These are phyloP conservation scores for Heliconius melpomene DNA, from an alignment of 1,140 invertebrate species.

Conservation along the genomic window DNA sequence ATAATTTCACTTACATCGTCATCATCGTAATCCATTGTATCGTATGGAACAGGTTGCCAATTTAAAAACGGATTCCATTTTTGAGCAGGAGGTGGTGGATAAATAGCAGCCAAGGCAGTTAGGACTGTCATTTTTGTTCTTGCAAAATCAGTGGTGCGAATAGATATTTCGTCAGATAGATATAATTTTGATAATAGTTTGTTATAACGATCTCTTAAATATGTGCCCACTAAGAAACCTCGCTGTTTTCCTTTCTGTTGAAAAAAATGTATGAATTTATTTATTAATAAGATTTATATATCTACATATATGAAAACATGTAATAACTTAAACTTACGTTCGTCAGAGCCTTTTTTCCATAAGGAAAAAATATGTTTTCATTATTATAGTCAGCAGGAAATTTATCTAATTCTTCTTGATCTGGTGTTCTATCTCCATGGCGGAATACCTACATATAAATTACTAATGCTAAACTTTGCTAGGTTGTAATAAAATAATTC, in stretches of 20 bases:
- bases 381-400: slow-evolving; percentile 86
- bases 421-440: slow-evolving; percentile 90
- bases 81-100: slow-evolving; percentile 75
- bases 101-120: slow-evolving; percentile 81
- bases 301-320: background rate
- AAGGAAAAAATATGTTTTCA: slow-evolving; percentile 83
- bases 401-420: slow-evolving; percentile 76
- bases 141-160: slow-evolving; percentile 81
- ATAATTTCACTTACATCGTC: slow-evolving; percentile 75
- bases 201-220: slow-evolving; percentile 69
- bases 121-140: slow-evolving; percentile 84
- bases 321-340: slow-evolving; percentile 81
- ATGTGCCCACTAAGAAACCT: slow-evolving; percentile 69
- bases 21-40: slow-evolving; percentile 63
- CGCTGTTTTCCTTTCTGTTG: slow-evolving; percentile 77
- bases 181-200: slow-evolving; percentile 70
- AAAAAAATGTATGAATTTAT: slow-evolving; percentile 13
- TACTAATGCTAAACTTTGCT: background rate
- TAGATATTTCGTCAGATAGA: slow-evolving; percentile 75
- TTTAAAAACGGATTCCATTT: slow-evolving; percentile 76
- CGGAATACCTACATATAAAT: slow-evolving; percentile 83
- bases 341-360: slow-evolving; percentile 87
- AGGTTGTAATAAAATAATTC: background rate
- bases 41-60: slow-evolving; percentile 83
- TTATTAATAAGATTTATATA: background rate